Base-by-base conservation (phyloP, 2,797 vertebrate genomes). In the Scolopax rusticola region DNA sequence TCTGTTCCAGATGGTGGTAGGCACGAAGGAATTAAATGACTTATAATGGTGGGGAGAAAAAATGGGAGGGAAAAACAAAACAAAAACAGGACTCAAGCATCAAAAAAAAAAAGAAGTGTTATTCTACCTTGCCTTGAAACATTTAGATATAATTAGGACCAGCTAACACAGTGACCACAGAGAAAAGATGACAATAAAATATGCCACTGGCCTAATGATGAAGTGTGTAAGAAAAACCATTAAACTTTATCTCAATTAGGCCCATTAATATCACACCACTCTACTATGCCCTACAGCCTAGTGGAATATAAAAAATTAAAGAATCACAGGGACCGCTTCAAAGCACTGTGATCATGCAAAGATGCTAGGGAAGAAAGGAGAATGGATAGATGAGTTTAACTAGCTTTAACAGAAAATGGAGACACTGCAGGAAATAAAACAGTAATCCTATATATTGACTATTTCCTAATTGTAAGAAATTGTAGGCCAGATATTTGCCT, bases 111-210 rank as follows among this genome's bases (percentile, higher is more conserved):
- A n/a, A 48, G 3, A 23, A 81, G 8, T 16, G 13, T 73, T 87
- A 51, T 86, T 45, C 8, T 68, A 89, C 25, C 38, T 68, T 71
- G 33, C 65, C 51, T 80, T 94, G 76, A 93, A 92, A 87, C 5
- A 56, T 91, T 95, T 96, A 96, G 79, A 96, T 97, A 57, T 79
- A 95, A 97, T 97, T 96, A 96, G 56, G 64, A 81, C 23, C 19
- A 61, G 43, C 60, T 89, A 91, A 91, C 78, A 85, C 14, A 94
- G 89, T 7, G 19, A 47, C 45, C 43, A 84, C 25, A 73, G 65
- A 96, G 70, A 90, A 96, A 84, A 70, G 57, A 82, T 85, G 77
- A 84, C 73, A 89, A 73, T 63, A 88, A 87, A 93, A 71, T 74
- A 61, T 95, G 50, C 86, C 91, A 90, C 59, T 86, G 69, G 89